These are phyloP conservation scores for Festucalex cinctus DNA, from an alignment of 2,113 vertebrate genomes.

Conservation along the genomic window DNA sequence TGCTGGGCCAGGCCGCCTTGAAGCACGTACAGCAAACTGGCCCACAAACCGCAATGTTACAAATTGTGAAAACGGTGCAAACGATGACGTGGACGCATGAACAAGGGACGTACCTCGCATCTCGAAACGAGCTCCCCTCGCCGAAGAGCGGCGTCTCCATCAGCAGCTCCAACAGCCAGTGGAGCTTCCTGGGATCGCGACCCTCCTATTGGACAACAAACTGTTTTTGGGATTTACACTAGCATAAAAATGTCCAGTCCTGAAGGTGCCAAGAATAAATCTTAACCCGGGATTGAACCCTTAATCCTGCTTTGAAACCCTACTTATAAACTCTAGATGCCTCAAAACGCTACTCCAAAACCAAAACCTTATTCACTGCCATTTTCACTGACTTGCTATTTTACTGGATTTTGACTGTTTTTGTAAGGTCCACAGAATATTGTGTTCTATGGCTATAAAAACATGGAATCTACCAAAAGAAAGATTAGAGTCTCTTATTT, in stretches of 20 bases:
- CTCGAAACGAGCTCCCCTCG: constrained; percentile 93
- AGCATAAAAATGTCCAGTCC: no score
- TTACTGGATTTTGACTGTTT: no score
- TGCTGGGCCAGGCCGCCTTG: constrained; percentile 97
- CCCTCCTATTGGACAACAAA: constrained; percentile 78
- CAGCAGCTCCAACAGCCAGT: constrained; percentile 93
- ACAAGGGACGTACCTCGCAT: constrained; percentile 80
- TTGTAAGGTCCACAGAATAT: no score
- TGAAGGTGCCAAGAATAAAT: neutral
- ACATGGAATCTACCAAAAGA: no score
- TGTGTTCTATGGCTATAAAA: no score
- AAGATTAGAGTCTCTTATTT: no score
- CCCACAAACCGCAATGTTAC: neutral
- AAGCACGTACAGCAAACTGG: constrained; percentile 89
- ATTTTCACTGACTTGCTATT: no score
- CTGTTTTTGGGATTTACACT: no score
- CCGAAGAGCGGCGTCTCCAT: constrained; percentile 91
- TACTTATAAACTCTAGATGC: no score
- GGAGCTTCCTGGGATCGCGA: constrained; percentile 91
- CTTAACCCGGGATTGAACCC: no score
- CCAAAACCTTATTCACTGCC: no score
- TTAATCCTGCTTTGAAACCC: no score
- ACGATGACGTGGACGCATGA: neutral
- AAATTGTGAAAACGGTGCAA: neutral
- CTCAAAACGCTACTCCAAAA: neutral